Evolutionary conservation across 1,140 invertebrate genomes (phyloP).

Genomic region (Penaeus indicus): DNA sequence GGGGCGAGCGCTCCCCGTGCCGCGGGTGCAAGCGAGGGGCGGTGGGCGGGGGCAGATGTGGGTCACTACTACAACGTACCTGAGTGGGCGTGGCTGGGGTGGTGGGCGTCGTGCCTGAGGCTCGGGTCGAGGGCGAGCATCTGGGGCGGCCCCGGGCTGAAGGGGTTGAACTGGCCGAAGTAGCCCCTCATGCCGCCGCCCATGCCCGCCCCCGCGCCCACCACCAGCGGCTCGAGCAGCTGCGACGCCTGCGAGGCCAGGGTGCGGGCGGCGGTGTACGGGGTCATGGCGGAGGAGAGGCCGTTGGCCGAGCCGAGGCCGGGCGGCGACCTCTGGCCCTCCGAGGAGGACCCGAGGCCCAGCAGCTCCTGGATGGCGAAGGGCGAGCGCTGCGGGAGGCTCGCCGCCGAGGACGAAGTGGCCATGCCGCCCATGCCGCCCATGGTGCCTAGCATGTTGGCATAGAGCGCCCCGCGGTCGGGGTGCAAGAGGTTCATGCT

Average conservation of each 20-base stretch:
- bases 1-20: neutral
- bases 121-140: slow-evolving; percentile 64
- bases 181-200: slow-evolving; percentile 60
- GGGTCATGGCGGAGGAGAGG: slow-evolving; percentile 41
- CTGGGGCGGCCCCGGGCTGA: slow-evolving; percentile 62
- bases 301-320: neutral
- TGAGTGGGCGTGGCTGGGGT: slow-evolving; percentile 54
- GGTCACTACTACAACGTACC: slow-evolving; percentile 34
- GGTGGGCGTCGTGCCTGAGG: slow-evolving; percentile 54
- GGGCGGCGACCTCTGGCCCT: slow-evolving; percentile 48
- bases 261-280: slow-evolving; percentile 54
- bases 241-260: slow-evolving; percentile 61
- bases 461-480: slow-evolving; percentile 66
- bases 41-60: neutral
- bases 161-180: slow-evolving; percentile 60
- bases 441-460: slow-evolving; percentile 65
- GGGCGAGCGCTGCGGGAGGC: slow-evolving; percentile 85
- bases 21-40: neutral
- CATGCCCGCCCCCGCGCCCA: slow-evolving; percentile 50
- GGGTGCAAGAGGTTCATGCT: slow-evolving; percentile 66
- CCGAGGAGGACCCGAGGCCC: slow-evolving; percentile 76
- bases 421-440: slow-evolving; percentile 37
- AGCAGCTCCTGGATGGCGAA: slow-evolving; percentile 92
- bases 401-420: slow-evolving; percentile 57
- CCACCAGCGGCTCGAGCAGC: slow-evolving; percentile 48